phyloP scores from a whole-genome alignment of 2,113 vertebrate genomes.

The Rhynchopsitta pachyrhyncha region DNA sequence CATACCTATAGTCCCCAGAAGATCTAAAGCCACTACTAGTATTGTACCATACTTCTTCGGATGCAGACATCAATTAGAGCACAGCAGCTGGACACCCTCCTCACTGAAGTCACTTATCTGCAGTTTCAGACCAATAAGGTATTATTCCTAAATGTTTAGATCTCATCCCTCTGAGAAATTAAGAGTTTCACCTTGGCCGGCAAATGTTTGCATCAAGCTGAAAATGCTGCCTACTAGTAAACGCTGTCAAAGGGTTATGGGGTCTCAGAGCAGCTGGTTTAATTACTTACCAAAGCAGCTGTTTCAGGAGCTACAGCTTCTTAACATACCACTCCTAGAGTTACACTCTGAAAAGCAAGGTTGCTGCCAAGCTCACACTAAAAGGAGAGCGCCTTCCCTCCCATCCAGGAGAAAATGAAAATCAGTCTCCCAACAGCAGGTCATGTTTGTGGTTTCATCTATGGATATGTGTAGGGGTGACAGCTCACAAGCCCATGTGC shows the following conservation, averaged over 20 bases:
- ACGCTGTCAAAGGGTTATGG: neutral
- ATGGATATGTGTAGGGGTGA: neutral
- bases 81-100: neutral
- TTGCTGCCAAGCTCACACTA: neutral
- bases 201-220: neutral
- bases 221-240: neutral
- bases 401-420: neutral
- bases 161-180: neutral
- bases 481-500: neutral
- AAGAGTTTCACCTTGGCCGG: neutral
- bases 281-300: conserved; percentile 19
- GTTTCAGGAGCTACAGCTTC: neutral
- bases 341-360: neutral
- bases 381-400: neutral
- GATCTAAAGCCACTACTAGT: conserved; percentile 42
- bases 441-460: fast-evolving
- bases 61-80: conserved; percentile 31
- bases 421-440: neutral
- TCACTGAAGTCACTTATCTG: neutral
- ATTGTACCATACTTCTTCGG: neutral
- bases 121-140: neutral
- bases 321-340: neutral
- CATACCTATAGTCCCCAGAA: conserved; percentile 35
- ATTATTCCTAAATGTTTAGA: conserved; percentile 27
- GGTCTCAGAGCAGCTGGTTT: neutral